Evolutionary conservation across 2,888 invertebrate species (phyloP).

Genomic region (Drosophila antonietae): DNA sequence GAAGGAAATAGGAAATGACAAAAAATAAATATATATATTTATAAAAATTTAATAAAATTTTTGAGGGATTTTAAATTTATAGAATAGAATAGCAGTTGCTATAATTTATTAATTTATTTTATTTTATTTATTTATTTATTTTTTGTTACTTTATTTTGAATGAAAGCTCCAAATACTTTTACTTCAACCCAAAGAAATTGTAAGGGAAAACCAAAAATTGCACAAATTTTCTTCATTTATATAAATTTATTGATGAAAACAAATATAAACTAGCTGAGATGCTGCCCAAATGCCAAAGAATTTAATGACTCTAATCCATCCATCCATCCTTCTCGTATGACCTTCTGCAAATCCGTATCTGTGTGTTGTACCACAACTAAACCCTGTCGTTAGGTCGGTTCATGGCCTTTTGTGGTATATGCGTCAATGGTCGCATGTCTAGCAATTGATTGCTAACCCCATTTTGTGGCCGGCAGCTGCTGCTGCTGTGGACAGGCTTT

Average conservation of each 20-base stretch:
- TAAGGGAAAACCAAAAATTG: neutral
- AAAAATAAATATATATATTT: neutral
- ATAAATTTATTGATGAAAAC: neutral
- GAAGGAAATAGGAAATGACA: neutral
- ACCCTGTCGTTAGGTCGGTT: constrained; percentile 29
- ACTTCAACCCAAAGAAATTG: neutral
- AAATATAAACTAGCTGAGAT: neutral
- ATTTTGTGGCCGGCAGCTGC: constrained; percentile 28
- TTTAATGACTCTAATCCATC: neutral
- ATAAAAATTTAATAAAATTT: neutral
- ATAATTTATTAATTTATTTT: too few relatives aligned
- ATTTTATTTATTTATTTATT: too few relatives aligned
- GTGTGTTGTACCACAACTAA: neutral
- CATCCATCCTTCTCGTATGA: neutral
- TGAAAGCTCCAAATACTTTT: neutral
- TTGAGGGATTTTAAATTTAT: too few relatives aligned
- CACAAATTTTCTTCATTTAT: neutral
- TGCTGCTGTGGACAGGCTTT: constrained; percentile 7
- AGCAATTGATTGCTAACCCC: constrained; percentile 62
- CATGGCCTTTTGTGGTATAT: constrained; percentile 45
- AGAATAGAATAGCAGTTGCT: too few relatives aligned
- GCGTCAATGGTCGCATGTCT: constrained; percentile 49
- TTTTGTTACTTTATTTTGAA: neutral
- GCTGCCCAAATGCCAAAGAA: neutral
- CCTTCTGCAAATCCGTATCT: neutral